Conservation (phyloP, 2,113 vertebrate species). For the Lepisosteus osseus region DNA sequence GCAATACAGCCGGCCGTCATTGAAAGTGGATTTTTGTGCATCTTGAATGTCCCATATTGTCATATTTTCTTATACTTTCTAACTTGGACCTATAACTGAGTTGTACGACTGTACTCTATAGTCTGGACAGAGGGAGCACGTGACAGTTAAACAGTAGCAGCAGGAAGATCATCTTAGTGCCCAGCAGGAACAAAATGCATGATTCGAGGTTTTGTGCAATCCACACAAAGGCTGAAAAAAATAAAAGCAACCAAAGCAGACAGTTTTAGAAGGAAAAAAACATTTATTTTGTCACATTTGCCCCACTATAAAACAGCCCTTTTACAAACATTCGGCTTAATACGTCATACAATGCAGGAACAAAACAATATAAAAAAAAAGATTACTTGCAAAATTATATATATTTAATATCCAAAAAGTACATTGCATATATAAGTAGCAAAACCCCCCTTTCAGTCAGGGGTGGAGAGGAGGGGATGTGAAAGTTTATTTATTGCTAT, state of each 20-base stretch:
- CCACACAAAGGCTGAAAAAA: too few species aligned
- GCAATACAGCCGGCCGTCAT: too few species aligned
- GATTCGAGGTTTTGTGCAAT: too few species aligned
- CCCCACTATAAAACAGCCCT: slow-evolving; percentile 77
- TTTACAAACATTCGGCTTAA: slow-evolving; percentile 73
- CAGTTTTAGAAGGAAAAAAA: slow-evolving; percentile 62
- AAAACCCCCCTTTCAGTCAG: slow-evolving; percentile 67
- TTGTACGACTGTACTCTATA: too few species aligned
- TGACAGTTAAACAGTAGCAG: too few species aligned
- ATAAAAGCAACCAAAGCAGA: neutral
- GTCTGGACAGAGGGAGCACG: too few species aligned
- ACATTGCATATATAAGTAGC: slow-evolving; percentile 92
- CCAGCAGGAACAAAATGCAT: too few species aligned
- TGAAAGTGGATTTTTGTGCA: too few species aligned
- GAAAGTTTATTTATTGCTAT: slow-evolving; percentile 56
- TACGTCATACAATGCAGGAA: slow-evolving; percentile 76
- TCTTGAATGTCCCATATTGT: too few species aligned
- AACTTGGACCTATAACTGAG: too few species aligned
- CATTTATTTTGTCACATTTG: slow-evolving; percentile 89
- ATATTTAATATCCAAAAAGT: slow-evolving; percentile 89
- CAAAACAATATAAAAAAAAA: slow-evolving; percentile 49
- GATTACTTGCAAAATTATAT: slow-evolving; percentile 93
- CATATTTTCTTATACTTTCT: too few species aligned
- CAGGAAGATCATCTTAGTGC: too few species aligned
- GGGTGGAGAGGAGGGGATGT: slow-evolving; percentile 48